Base-by-base conservation (phyloP, 1,140 invertebrate genomes). In the Halictus rubicundus region DNA sequence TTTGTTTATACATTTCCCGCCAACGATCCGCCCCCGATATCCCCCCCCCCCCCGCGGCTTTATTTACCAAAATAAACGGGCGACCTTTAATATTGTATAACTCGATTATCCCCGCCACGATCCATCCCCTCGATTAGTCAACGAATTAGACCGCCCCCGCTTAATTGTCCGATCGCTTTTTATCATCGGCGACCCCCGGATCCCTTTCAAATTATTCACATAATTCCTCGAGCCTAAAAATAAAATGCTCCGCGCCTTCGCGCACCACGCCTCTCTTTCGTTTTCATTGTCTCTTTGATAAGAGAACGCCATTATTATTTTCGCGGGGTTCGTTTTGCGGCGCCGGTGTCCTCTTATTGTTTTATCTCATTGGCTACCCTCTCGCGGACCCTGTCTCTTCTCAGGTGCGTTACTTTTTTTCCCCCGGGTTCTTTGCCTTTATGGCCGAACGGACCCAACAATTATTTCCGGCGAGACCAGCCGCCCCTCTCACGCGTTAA, bases 301-400 rank as follows among this genome's bases (percentile, higher is more conserved):
- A 72, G 46, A 72, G 76, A 71, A 78, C 71, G 49, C 68, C 60
- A 42, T 78, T 72, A 78, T 78, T 78, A 78, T 78, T 78, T 70
- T 71, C 75, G 39, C 42, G 21, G 69, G 23, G 16, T 12, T 70
- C 68, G 21, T 63, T 70, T 71, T 42, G 21, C 57, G 21, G 64
- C 39, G 59, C 23, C 42, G 75, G 3, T 57, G 59, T 70, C 46
- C 49, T 27, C 66, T 69, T 65, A 65, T 78, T 78, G 49, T 78
- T 78, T 78, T 57, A 23, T 64, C 32, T 42, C 59, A 64, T 78
- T 25, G 46, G 46, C 39, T 32, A n/a, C n/a, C 21, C 23, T 32
- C 32, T 46, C 9, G 60, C 60, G 27, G 60, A 63, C 60, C 23
- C 46, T 60, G 27, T 32, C 27, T 32, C 27, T n/a, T n/a, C 27